A percentile compares a stretch with the other conserved stretches of the same genome.
Evolutionary conservation across 2,888 invertebrate genomes (phyloP).

Genomic region (Asteroscopus sphinx): DNA sequence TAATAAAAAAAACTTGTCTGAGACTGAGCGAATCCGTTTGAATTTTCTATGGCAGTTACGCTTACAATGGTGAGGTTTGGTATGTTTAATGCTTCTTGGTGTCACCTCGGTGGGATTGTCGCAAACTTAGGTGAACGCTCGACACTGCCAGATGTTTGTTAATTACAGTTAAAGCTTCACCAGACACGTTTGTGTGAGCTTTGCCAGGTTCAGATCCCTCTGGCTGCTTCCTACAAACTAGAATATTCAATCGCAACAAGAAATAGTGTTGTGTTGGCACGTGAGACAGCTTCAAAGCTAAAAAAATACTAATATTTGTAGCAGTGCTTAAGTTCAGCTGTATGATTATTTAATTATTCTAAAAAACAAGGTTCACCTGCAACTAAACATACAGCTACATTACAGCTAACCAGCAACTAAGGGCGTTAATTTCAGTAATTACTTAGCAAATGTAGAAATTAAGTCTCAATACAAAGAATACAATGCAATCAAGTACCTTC

Average conservation of each 20-base stretch:
- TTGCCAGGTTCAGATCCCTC: neutral
- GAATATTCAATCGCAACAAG: constrained; percentile 6
- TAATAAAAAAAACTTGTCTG: no score
- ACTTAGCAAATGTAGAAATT: no score
- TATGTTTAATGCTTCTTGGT: constrained; percentile 23
- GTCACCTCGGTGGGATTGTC: neutral
- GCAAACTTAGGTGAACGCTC: neutral
- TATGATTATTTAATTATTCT: no score
- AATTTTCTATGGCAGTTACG: constrained; percentile 15
- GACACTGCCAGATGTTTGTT: constrained; percentile 5
- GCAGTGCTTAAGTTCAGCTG: no score
- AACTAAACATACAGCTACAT: no score
- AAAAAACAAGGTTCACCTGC: no score
- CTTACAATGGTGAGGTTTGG: neutral
- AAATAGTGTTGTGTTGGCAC: constrained; percentile 1
- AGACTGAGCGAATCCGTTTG: constrained; percentile 2
- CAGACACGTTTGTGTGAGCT: constrained; percentile 2
- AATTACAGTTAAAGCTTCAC: constrained; percentile 24
- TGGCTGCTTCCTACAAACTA: neutral
- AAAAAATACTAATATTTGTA: neutral
- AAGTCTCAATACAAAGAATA: no score
- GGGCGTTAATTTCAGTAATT: no score
- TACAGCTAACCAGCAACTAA: no score
- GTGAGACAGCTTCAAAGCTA: neutral
- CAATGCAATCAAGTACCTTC: no score